Evolutionary conservation across 2,113 vertebrate genomes (phyloP).

Genomic region (Gambusia affinis): DNA sequence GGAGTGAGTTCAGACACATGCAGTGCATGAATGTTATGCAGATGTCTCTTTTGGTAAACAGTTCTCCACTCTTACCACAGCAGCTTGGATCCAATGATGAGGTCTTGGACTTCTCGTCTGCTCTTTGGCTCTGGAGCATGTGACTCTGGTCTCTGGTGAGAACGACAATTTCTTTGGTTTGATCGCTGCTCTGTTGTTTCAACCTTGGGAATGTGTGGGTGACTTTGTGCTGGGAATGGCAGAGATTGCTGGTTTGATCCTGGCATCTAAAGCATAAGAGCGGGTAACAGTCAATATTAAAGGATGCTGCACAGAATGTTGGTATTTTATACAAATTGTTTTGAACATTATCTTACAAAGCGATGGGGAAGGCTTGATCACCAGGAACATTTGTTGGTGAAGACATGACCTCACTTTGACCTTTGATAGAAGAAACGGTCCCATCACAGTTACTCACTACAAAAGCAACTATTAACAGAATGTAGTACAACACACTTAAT

Average conservation of each 20-base stretch:
- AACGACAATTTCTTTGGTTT: slow-evolving; percentile 68
- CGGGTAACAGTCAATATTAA: neutral
- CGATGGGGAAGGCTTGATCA: slow-evolving; percentile 26
- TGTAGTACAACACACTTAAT: too few relatives aligned
- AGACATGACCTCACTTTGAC: slow-evolving; percentile 35
- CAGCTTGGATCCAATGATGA: slow-evolving; percentile 44
- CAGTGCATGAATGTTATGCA: slow-evolving; percentile 4
- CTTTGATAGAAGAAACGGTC: slow-evolving; percentile 38
- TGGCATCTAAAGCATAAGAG: slow-evolving; percentile 40
- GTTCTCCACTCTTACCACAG: slow-evolving; percentile 51
- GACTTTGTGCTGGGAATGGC: slow-evolving; percentile 58
- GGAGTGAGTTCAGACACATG: neutral
- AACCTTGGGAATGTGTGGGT: slow-evolving; percentile 54
- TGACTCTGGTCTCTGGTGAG: slow-evolving; percentile 66
- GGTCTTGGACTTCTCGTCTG: slow-evolving; percentile 41
- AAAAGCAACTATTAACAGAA: neutral
- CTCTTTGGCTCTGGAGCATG: slow-evolving; percentile 21
- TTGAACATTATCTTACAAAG: slow-evolving; percentile 50
- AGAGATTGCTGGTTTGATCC: slow-evolving; percentile 54
- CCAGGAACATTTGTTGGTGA: slow-evolving; percentile 17
- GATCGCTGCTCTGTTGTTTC: slow-evolving; percentile 32
- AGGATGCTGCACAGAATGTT: neutral
- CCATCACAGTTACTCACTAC: neutral
- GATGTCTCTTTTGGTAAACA: neutral
- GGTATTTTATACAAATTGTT: neutral